Conservation (phyloP, 2,888 invertebrate species). For the Allygus modestus region DNA sequence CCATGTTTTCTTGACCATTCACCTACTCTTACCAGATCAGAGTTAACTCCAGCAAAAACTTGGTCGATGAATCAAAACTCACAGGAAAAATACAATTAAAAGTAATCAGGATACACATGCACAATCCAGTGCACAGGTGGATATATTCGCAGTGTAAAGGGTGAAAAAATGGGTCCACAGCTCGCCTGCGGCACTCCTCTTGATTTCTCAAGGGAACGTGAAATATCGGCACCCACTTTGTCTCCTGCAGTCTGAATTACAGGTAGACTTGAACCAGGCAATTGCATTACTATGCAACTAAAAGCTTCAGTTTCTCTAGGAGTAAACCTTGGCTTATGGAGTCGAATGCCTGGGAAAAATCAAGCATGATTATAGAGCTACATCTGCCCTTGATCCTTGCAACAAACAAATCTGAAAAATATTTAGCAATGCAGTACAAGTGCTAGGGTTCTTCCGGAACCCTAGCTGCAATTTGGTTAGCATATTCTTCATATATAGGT, state of each 20-base stretch:
- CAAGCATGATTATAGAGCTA: background rate
- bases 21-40: background rate
- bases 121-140: background rate
- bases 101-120: background rate
- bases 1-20: background rate
- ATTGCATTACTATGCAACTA: background rate
- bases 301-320: background rate
- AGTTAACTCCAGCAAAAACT: background rate
- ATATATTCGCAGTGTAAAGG: background rate
- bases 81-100: background rate
- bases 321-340: conserved; percentile 1
- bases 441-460: background rate
- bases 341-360: background rate
- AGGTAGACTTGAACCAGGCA: background rate
- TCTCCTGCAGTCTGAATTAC: background rate
- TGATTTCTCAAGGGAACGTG: background rate
- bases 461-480: background rate
- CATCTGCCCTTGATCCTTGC: background rate
- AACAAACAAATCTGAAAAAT: background rate
- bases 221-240: background rate
- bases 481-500: background rate
- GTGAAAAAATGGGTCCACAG: background rate
- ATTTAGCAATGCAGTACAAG: background rate
- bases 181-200: background rate
- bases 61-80: background rate